Conservation (phyloP, 1,140 invertebrate species). For the Drosophila mayri region DNA sequence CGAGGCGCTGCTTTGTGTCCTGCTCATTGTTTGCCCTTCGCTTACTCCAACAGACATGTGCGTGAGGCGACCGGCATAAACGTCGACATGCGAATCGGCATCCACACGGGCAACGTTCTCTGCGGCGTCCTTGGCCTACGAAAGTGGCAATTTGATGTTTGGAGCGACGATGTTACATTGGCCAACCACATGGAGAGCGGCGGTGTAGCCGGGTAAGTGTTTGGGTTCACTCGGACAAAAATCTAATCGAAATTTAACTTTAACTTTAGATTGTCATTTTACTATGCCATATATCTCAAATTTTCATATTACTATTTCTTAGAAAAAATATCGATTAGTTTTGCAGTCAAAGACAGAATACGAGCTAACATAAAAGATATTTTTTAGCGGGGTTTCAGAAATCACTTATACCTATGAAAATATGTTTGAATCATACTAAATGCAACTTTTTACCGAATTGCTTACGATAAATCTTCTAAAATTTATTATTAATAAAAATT, state of each 20-base stretch:
- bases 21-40: slow-evolving; percentile 60
- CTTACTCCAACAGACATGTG: slow-evolving; percentile 89
- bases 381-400: too few relatives aligned
- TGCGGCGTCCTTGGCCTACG: slow-evolving; percentile 97
- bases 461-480: too few relatives aligned
- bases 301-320: not conserved
- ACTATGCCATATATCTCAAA: too few relatives aligned
- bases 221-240: slow-evolving; percentile 7
- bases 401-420: too few relatives aligned
- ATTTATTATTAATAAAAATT: too few relatives aligned
- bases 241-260: not conserved
- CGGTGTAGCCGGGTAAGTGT: slow-evolving; percentile 94
- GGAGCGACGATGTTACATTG: slow-evolving; percentile 98
- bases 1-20: slow-evolving; percentile 20
- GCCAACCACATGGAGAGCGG: slow-evolving; percentile 99
- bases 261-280: too few relatives aligned
- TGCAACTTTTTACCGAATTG: too few relatives aligned
- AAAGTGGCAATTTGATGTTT: slow-evolving; percentile 99
- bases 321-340: not conserved
- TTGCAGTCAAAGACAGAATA: not conserved
- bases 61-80: slow-evolving; percentile 95
- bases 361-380: not conserved
- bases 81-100: slow-evolving; percentile 97
- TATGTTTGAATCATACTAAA: too few relatives aligned
- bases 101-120: slow-evolving; percentile 96